Percentiles rank a stretch among this genome's conserved stretches.
These are phyloP conservation scores for Sterrhoptilus dennistouni DNA, from an alignment of 2,113 vertebrate genomes.

Conservation along the genomic window DNA sequence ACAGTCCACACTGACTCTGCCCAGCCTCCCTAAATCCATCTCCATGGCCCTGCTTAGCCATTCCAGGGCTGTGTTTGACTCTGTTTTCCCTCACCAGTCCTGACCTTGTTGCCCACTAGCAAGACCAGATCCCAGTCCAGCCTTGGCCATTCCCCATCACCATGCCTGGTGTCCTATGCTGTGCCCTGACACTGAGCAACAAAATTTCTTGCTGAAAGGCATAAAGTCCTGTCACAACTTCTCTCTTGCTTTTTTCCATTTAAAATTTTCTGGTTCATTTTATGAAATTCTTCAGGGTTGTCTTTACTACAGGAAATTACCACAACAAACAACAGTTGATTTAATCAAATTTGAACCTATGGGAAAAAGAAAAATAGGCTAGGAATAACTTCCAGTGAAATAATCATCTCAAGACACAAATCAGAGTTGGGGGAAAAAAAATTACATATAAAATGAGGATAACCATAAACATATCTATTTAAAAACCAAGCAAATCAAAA, in stretches of 20 bases:
- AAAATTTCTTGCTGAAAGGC: background rate
- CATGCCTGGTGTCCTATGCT: no score
- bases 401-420: background rate
- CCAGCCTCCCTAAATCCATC: background rate
- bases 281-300: background rate
- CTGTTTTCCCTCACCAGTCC: background rate
- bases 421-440: background rate
- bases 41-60: background rate
- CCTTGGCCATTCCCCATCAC: no score
- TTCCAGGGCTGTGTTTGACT: accelerated
- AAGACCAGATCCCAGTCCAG: background rate
- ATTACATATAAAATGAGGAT: background rate
- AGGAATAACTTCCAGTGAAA: background rate
- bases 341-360: background rate
- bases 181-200: background rate
- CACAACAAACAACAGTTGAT: background rate
- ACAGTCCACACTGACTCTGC: background rate
- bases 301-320: background rate
- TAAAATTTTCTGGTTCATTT: background rate
- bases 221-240: background rate
- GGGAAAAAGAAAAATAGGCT: background rate
- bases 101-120: accelerated
- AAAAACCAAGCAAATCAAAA: background rate
- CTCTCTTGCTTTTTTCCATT: background rate
- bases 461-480: background rate